phyloP scores from a whole-genome alignment of 2,113 vertebrate species.

The Procavia capensis region DNA sequence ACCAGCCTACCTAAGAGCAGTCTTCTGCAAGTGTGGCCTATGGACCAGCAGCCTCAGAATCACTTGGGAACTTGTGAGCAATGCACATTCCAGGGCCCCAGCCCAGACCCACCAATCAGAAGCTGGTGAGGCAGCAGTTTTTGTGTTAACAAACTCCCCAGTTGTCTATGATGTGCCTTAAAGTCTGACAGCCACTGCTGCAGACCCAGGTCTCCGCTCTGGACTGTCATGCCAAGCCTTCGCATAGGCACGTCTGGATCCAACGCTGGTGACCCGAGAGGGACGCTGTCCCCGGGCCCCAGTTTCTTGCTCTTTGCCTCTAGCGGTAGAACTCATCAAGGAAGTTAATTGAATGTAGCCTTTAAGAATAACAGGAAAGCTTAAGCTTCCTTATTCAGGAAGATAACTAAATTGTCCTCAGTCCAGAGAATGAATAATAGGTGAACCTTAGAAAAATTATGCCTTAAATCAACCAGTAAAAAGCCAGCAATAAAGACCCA shows the following conservation, averaged over 20 bases:
- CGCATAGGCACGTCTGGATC: neutral
- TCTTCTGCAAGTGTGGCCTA: neutral
- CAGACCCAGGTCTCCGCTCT: neutral
- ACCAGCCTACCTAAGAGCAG: accelerated
- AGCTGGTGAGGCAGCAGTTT: accelerated
- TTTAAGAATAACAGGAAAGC: neutral
- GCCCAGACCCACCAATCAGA: neutral
- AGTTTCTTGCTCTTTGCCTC: neutral
- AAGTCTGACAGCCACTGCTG: neutral
- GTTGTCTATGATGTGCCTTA: too few species aligned
- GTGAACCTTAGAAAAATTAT: neutral
- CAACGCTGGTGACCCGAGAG: accelerated
- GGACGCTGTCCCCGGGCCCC: accelerated
- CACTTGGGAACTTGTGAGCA: neutral
- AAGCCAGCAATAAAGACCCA: neutral
- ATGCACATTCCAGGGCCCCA: neutral
- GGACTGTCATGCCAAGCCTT: neutral
- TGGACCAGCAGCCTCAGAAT: accelerated
- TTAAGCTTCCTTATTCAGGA: neutral
- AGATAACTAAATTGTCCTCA: neutral
- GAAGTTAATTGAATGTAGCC: neutral
- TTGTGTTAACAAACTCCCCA: too few species aligned
- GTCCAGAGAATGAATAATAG: neutral
- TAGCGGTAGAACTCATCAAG: neutral
- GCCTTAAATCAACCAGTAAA: slow-evolving; percentile 16